These are phyloP conservation scores for Tenthredo mesomela DNA, from an alignment of 2,888 invertebrate genomes.

Conservation along the genomic window DNA sequence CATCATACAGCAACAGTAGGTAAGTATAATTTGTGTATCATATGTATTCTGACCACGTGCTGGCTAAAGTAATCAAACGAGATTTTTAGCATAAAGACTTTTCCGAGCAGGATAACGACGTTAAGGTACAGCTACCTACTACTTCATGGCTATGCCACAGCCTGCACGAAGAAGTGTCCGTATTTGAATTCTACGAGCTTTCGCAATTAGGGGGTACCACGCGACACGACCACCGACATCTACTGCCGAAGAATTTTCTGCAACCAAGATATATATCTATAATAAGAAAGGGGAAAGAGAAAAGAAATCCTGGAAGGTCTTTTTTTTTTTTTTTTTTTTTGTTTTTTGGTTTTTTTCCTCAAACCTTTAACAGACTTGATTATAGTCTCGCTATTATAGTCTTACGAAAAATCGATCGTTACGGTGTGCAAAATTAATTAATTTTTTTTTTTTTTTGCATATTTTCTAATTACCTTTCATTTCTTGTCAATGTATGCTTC, in stretches of 20 bases:
- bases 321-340: neutral
- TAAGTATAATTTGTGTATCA: constrained; percentile 37
- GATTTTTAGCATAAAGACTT: constrained; percentile 53
- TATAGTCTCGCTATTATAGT: neutral
- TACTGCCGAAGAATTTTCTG: constrained; percentile 4
- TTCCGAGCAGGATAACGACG: constrained; percentile 41
- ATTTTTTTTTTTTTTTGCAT: neutral
- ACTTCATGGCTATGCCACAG: neutral
- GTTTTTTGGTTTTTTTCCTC: neutral
- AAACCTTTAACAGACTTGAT: neutral
- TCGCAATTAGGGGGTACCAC: neutral
- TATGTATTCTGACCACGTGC: constrained; percentile 37
- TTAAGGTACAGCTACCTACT: constrained; percentile 1
- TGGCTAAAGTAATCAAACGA: constrained; percentile 53
- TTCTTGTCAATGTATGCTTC: neutral
- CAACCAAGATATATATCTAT: neutral
- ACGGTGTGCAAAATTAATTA: neutral
- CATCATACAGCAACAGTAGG: constrained; percentile 11
- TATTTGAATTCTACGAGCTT: constrained; percentile 41
- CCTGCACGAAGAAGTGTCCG: constrained; percentile 12
- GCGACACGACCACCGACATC: neutral
- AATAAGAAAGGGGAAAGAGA: neutral
- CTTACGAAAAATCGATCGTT: neutral
- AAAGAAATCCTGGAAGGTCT: neutral
- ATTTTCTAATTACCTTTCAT: neutral